These are phyloP conservation scores for Aspidiotus rigidus DNA, from an alignment of 2,888 invertebrate species.

Conservation along the genomic window DNA sequence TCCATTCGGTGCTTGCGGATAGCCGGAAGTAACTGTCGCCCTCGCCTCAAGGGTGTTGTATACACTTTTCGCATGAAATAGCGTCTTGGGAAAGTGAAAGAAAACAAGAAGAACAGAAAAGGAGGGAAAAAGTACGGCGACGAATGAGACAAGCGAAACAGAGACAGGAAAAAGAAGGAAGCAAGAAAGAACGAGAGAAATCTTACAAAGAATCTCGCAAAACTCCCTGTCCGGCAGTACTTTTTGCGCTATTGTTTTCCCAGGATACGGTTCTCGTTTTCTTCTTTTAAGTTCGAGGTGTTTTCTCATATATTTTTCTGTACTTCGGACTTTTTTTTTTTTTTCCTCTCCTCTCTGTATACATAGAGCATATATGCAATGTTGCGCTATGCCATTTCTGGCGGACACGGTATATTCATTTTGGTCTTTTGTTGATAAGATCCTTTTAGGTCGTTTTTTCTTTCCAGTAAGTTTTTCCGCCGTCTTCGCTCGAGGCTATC, in stretches of 20 bases:
- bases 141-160: not conserved
- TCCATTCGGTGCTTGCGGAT: constrained; percentile 28
- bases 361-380: not conserved
- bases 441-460: constrained; percentile 27
- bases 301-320: constrained; percentile 24
- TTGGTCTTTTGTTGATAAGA: constrained; percentile 32
- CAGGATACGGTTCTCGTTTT: constrained; percentile 27
- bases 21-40: constrained; percentile 32
- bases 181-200: not conserved
- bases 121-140: not conserved
- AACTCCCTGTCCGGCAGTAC: constrained; percentile 32
- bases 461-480: constrained; percentile 10
- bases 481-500: constrained; percentile 6
- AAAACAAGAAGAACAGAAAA: not conserved
- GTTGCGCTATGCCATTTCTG: not conserved
- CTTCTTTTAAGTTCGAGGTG: constrained; percentile 29
- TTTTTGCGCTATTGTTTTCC: constrained; percentile 34
- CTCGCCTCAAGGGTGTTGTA: constrained; percentile 34
- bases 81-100: constrained; percentile 32
- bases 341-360: not conserved
- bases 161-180: not conserved
- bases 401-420: constrained; percentile 18
- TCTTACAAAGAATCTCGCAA: constrained; percentile 19
- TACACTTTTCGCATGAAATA: constrained; percentile 33
- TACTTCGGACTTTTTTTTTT: constrained; percentile 8